Conservation (phyloP, 2,113 vertebrate genomes). For the Nibea coibor region DNA sequence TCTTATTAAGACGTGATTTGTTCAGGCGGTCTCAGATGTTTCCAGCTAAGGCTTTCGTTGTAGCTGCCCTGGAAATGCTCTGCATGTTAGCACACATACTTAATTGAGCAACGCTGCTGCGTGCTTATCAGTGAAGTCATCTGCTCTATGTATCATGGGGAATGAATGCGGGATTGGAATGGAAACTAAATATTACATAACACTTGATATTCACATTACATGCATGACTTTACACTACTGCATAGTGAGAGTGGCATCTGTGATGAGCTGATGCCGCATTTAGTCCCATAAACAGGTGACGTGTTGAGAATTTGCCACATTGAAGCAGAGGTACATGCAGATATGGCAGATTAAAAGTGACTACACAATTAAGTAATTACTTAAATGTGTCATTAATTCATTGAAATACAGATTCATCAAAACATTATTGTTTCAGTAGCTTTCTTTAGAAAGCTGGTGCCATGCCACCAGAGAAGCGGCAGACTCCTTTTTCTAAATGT, state of each 20-base stretch:
- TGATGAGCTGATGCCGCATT: background rate
- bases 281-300: no score
- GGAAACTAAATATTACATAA: background rate
- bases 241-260: background rate
- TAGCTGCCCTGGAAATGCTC: background rate
- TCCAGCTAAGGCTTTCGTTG: background rate
- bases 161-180: background rate
- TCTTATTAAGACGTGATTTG: background rate
- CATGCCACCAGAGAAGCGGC: no score
- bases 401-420: no score
- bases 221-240: no score
- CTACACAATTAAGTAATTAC: no score
- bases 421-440: no score
- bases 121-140: background rate
- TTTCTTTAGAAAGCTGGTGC: no score
- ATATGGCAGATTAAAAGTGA: no score
- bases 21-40: background rate
- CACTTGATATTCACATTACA: no score
- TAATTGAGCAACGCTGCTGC: background rate
- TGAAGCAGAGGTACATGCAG: background rate
- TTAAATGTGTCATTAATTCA: no score
- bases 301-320: background rate
- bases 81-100: background rate
- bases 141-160: background rate
- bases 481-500: no score